A percentile compares a stretch with the other conserved stretches of the same genome.
Evolutionary conservation across 2,797 vertebrate genomes (phyloP).

Genomic region (Cheirogaleus major): DNA sequence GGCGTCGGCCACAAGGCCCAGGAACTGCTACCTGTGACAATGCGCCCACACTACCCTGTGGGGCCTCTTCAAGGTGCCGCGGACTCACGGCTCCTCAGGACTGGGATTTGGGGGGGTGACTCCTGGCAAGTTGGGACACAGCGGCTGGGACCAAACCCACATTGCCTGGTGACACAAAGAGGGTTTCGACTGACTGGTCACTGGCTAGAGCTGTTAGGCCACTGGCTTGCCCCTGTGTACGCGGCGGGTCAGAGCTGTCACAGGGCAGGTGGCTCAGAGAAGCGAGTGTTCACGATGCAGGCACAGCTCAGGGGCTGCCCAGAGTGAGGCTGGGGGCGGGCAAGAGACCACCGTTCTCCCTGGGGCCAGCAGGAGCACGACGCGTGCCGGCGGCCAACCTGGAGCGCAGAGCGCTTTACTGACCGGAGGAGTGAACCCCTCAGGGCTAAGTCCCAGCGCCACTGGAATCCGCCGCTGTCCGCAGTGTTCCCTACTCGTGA

Average conservation of each 20-base stretch:
- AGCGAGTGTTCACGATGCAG: fast-evolving
- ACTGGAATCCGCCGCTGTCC: fast-evolving
- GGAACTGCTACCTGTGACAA: fast-evolving
- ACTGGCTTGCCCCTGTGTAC: neutral
- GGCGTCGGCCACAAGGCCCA: neutral
- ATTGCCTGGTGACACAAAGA: neutral
- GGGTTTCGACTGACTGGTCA: neutral
- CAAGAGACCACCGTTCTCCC: fast-evolving
- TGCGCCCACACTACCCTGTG: fast-evolving
- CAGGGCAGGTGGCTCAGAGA: neutral
- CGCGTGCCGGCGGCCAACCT: fast-evolving
- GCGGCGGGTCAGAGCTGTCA: fast-evolving
- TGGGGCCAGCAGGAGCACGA: neutral
- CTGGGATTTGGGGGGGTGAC: neutral
- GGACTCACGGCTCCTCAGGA: fast-evolving
- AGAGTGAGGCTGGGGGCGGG: fast-evolving
- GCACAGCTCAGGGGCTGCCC: neutral
- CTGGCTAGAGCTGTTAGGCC: neutral
- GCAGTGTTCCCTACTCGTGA: neutral
- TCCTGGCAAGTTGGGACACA: neutral
- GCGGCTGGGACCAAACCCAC: neutral
- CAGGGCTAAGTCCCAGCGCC: fast-evolving
- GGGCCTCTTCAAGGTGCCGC: neutral
- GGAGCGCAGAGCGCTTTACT: fast-evolving
- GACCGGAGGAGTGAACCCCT: neutral